Evolutionary conservation across 2,113 vertebrate species (phyloP).

Genomic region (Cariama cristata): DNA sequence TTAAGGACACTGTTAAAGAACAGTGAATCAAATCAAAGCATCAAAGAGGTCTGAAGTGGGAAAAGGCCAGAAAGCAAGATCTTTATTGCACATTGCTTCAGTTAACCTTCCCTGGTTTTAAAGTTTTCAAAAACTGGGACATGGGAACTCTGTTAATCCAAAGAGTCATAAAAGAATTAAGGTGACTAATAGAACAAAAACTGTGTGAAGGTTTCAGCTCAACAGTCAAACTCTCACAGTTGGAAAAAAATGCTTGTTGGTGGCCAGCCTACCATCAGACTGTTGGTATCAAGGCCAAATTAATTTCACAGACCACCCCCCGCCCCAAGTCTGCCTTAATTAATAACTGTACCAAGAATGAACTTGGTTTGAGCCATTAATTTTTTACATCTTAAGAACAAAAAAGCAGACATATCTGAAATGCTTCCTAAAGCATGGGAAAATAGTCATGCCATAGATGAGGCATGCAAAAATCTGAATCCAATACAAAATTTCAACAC

Average conservation of each 20-base stretch:
- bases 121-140: background rate
- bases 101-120: background rate
- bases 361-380: background rate
- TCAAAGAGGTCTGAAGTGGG: background rate
- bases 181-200: background rate
- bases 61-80: background rate
- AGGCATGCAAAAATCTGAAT: background rate
- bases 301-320: background rate
- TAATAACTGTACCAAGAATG: background rate
- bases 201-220: background rate
- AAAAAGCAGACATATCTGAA: background rate
- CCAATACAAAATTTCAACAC: background rate
- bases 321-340: background rate
- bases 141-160: background rate
- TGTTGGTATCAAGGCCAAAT: background rate
- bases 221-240: background rate
- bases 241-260: background rate
- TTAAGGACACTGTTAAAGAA: background rate
- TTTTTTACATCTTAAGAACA: background rate
- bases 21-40: background rate
- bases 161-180: background rate
- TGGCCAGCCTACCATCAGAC: background rate
- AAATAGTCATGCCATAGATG: background rate
- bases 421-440: background rate
- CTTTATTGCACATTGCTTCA: background rate